A percentile compares a stretch with the other conserved stretches of the same genome.
These are phyloP conservation scores for Hydrozoanthus tunicans DNA, from an alignment of 64 coral and sea anemone genomes.

Conservation along the genomic window DNA sequence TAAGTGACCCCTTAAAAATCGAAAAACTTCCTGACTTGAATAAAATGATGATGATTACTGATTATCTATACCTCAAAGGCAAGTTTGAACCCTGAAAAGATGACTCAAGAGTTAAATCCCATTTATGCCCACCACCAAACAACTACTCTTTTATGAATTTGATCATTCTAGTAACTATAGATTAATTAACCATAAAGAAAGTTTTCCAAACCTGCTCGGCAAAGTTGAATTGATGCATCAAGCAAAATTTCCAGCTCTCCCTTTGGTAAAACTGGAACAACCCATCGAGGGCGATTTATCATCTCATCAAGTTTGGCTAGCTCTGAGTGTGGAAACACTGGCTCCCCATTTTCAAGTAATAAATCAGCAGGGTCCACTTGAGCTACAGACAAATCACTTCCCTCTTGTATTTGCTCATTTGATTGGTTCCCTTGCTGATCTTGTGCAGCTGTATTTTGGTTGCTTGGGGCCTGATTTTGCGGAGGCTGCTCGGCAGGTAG, in stretches of 20 bases:
- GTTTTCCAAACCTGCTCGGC: conserved; percentile 81
- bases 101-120: too few relatives aligned
- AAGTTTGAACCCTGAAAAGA: too few relatives aligned
- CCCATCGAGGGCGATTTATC: conserved; percentile 95
- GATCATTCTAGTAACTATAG: too few relatives aligned
- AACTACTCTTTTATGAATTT: too few relatives aligned
- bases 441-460: conserved; percentile 46
- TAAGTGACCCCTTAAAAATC: too few relatives aligned
- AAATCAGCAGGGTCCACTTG: conserved; percentile 63
- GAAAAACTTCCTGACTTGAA: too few relatives aligned
- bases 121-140: too few relatives aligned
- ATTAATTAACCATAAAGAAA: neutral
- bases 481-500: conserved; percentile 41
- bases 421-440: conserved; percentile 59
- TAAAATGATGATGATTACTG: too few relatives aligned
- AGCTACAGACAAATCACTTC: conserved; percentile 37
- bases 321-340: conserved; percentile 77
- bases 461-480: conserved; percentile 58
- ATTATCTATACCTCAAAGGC: too few relatives aligned
- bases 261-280: conserved; percentile 97
- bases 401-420: conserved; percentile 62
- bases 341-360: conserved; percentile 85
- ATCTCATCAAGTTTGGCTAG: conserved; percentile 97
- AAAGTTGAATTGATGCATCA: conserved; percentile 93
- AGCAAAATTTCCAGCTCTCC: conserved; percentile 95